Conservation (phyloP, 2,888 invertebrate species). For the Charanyca ferruginea region DNA sequence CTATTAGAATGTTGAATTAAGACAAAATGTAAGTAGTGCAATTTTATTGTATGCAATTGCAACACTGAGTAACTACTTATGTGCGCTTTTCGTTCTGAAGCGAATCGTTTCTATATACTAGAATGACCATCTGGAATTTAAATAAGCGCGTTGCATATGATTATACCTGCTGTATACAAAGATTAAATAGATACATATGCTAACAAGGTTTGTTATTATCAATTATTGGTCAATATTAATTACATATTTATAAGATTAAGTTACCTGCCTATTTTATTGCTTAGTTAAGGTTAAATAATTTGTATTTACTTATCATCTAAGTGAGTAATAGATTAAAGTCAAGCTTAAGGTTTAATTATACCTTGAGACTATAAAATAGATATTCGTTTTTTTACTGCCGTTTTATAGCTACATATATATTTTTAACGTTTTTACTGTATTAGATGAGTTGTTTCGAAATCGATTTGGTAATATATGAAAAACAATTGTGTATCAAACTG, state of each 20-base stretch:
- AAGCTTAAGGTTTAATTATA: constrained; percentile 47
- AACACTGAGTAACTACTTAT: constrained; percentile 16
- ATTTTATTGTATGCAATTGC: constrained; percentile 38
- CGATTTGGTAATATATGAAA: constrained; percentile 52
- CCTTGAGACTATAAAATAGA: constrained; percentile 44
- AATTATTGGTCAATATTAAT: constrained; percentile 8
- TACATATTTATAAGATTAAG: constrained; percentile 16
- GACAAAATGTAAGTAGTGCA: constrained; percentile 24
- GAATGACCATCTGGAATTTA: constrained; percentile 22
- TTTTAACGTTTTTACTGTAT: constrained; percentile 50
- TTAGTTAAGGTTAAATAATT: constrained; percentile 39
- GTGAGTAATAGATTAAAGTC: constrained; percentile 32
- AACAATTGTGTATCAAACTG: constrained; percentile 47
- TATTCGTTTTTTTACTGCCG: constrained; percentile 55
- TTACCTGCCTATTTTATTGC: constrained; percentile 25
- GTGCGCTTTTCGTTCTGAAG: constrained; percentile 36
- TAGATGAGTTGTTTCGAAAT: constrained; percentile 58
- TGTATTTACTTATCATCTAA: constrained; percentile 13
- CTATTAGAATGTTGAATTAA: constrained; percentile 23
- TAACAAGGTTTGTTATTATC: constrained; percentile 11
- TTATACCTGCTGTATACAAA: constrained; percentile 10
- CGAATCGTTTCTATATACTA: constrained; percentile 18
- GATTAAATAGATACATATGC: constrained; percentile 4
- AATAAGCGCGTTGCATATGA: constrained; percentile 27
- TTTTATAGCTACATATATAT: constrained; percentile 54